Evolutionary conservation across 2,888 invertebrate species (phyloP).

Genomic region (Coelopa pilipes): DNA sequence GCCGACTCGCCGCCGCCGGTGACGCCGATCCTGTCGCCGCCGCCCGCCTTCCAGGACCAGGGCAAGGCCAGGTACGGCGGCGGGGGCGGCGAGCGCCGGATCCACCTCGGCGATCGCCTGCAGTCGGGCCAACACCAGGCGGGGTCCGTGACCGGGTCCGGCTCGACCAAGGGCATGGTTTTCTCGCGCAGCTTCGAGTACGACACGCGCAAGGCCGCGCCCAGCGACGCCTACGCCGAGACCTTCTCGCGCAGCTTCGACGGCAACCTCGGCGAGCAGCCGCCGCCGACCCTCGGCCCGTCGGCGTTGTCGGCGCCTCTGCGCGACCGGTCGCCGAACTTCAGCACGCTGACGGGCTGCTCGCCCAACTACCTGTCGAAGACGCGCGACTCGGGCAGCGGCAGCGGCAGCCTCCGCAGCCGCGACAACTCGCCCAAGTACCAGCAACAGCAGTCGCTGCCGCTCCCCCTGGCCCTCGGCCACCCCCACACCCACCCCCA

Average conservation of each 20-base stretch:
- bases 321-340: conserved; percentile 63
- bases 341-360: conserved; percentile 64
- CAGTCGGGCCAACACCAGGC: conserved; percentile 21
- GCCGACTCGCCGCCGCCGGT: conserved; percentile 73
- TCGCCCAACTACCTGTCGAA: conserved; percentile 66
- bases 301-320: conserved; percentile 52
- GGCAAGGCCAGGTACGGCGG: conserved; percentile 54
- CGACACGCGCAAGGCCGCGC: conserved; percentile 61
- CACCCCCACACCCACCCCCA: too few species aligned
- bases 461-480: conserved; percentile 48
- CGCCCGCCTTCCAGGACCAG: conserved; percentile 78
- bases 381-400: conserved; percentile 51
- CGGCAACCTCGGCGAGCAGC: conserved; percentile 63
- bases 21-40: conserved; percentile 77
- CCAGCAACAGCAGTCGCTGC: conserved; percentile 54
- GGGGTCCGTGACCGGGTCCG: conserved; percentile 37
- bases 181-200: conserved; percentile 67
- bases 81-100: neutral
- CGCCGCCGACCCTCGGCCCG: conserved; percentile 52
- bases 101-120: conserved; percentile 46
- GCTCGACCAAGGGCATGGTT: conserved; percentile 63
- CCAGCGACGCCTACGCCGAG: conserved; percentile 61
- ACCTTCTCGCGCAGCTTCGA: conserved; percentile 67
- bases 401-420: conserved; percentile 53
- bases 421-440: conserved; percentile 65